phyloP scores from a whole-genome alignment of 2,888 invertebrate species.

The Hirtodrosophila duncani region DNA sequence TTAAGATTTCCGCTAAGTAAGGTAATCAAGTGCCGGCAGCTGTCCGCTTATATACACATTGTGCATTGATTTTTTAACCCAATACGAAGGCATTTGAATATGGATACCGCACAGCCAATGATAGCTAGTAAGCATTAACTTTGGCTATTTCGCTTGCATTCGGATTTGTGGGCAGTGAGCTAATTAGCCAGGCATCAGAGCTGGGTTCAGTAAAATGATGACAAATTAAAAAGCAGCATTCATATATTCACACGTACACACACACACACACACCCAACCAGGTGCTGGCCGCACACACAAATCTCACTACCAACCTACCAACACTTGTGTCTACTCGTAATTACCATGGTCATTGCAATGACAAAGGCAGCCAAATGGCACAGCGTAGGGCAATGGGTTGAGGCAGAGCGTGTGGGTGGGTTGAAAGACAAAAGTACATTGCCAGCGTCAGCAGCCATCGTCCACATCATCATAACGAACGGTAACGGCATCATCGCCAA shows the following conservation, averaged over 20 bases:
- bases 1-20: constrained; percentile 11
- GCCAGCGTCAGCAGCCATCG: not conserved
- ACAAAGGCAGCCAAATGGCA: constrained; percentile 62
- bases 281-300: no score
- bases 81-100: not conserved
- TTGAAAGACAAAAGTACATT: not conserved
- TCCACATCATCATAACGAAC: constrained; percentile 2
- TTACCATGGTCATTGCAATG: constrained; percentile 56
- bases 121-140: not conserved
- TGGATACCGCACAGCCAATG: not conserved
- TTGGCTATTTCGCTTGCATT: not conserved
- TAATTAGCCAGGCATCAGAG: constrained; percentile 60
- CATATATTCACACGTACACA: no score
- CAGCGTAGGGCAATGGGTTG: not conserved
- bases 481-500: constrained; percentile 4
- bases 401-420: not conserved
- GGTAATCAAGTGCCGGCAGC: constrained; percentile 2
- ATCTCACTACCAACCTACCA: not conserved
- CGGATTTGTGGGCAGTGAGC: constrained; percentile 27
- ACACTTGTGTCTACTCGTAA: constrained; percentile 44
- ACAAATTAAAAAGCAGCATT: constrained; percentile 67
- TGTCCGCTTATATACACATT: no score
- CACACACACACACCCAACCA: no score
- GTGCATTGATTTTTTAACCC: no score
- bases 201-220: constrained; percentile 57